Conservation (phyloP, 2,113 vertebrate species). For the Callochromis pleurospilus region DNA sequence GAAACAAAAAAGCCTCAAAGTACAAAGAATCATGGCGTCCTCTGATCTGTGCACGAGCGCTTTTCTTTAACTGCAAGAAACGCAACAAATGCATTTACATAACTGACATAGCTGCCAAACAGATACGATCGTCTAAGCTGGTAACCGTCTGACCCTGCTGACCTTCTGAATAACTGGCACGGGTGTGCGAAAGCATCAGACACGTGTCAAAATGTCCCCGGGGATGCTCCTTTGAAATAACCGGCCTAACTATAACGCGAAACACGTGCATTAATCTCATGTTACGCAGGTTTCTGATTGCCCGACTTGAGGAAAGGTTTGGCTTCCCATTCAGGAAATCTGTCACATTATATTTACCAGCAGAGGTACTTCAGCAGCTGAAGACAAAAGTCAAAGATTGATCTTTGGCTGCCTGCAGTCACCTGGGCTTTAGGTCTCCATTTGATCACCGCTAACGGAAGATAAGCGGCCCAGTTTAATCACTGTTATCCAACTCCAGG, state of each 20-base stretch:
- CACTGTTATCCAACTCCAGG: not conserved
- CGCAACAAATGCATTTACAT: not conserved
- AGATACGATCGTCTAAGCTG: not conserved
- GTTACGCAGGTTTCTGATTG: not conserved
- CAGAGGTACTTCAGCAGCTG: not conserved
- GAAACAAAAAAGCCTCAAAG: not conserved
- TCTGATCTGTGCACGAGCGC: not conserved
- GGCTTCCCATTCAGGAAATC: not conserved
- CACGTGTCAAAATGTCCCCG: not conserved
- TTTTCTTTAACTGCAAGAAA: not conserved
- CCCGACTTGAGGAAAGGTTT: not conserved
- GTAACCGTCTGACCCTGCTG: not conserved
- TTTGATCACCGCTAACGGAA: not conserved
- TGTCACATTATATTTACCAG: not conserved
- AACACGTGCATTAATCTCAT: not conserved
- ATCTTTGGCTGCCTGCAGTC: not conserved
- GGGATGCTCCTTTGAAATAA: not conserved
- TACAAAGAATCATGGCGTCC: not conserved
- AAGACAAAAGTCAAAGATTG: not conserved
- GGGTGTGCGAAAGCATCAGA: not conserved
- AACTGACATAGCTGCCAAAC: not conserved
- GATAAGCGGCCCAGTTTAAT: not conserved
- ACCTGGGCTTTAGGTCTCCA: not conserved
- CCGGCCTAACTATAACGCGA: not conserved
- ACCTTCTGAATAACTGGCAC: not conserved